phyloP scores from a whole-genome alignment of 2,113 vertebrate species.

The Egretta garzetta region DNA sequence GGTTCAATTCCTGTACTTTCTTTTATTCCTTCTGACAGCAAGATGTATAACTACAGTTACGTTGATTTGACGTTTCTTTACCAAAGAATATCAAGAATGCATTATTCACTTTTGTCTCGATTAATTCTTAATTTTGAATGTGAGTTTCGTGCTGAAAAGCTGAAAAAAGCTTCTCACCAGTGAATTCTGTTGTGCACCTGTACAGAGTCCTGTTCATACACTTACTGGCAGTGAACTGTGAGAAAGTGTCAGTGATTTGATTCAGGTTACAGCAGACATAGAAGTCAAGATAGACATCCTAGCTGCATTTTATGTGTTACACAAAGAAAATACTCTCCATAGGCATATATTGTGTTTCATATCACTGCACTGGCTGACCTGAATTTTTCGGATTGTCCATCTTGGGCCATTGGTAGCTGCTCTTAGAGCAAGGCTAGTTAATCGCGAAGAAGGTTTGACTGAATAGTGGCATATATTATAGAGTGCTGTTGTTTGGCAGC shows the following conservation, averaged over 20 bases:
- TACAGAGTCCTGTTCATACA: background rate
- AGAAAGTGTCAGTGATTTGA: background rate
- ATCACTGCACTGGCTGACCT: background rate
- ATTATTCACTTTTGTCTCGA: background rate
- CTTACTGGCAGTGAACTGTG: background rate
- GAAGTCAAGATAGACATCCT: background rate
- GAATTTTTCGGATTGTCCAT: background rate
- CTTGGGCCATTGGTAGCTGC: background rate
- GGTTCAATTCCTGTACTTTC: background rate
- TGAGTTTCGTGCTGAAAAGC: background rate
- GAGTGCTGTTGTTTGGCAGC: background rate
- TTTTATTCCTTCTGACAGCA: background rate
- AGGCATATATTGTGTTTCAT: background rate
- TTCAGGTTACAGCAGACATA: background rate
- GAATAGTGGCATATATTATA: fast-evolving
- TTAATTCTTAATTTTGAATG: background rate
- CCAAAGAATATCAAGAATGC: background rate
- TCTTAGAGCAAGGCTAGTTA: background rate
- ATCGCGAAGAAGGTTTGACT: background rate
- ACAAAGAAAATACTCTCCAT: background rate
- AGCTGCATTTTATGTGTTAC: background rate
- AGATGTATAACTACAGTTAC: background rate
- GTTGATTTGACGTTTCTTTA: background rate
- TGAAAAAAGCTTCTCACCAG: background rate
- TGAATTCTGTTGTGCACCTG: background rate